These are phyloP conservation scores for Stomatorhinus ivindoensis DNA, from an alignment of 2,113 vertebrate species.

Conservation along the genomic window DNA sequence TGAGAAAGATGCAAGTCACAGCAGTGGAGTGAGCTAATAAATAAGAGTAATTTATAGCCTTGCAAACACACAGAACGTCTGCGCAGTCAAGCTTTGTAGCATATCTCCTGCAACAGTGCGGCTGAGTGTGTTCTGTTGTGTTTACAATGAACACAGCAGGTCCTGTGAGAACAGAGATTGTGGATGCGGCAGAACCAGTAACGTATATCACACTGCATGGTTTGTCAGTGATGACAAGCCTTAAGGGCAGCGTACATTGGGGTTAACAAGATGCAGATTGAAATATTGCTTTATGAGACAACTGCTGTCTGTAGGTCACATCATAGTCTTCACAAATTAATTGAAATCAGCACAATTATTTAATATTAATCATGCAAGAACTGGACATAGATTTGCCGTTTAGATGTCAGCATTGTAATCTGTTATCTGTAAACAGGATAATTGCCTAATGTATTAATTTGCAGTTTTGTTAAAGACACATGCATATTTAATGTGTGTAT, in stretches of 20 bases:
- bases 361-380: background rate
- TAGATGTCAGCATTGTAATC: background rate
- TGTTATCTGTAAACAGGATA: background rate
- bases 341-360: background rate
- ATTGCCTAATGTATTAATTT: background rate
- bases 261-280: background rate
- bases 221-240: conserved; percentile 4
- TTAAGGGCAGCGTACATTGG: background rate
- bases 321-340: background rate
- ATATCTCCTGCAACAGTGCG: conserved; percentile 32
- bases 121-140: conserved; percentile 35
- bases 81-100: conserved; percentile 19
- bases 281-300: background rate
- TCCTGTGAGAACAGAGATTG: conserved; percentile 12
- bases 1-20: conserved; percentile 32
- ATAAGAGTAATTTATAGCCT: conserved; percentile 36
- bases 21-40: conserved; percentile 25
- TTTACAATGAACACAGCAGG: conserved; percentile 28
- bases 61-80: conserved; percentile 31
- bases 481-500: background rate
- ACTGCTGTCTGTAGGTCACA: background rate
- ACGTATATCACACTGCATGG: background rate
- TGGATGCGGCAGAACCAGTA: background rate
- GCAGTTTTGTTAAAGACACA: background rate
- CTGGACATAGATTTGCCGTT: background rate